Conservation (phyloP, 2,113 vertebrate species). For the Serilophus lunatus region DNA sequence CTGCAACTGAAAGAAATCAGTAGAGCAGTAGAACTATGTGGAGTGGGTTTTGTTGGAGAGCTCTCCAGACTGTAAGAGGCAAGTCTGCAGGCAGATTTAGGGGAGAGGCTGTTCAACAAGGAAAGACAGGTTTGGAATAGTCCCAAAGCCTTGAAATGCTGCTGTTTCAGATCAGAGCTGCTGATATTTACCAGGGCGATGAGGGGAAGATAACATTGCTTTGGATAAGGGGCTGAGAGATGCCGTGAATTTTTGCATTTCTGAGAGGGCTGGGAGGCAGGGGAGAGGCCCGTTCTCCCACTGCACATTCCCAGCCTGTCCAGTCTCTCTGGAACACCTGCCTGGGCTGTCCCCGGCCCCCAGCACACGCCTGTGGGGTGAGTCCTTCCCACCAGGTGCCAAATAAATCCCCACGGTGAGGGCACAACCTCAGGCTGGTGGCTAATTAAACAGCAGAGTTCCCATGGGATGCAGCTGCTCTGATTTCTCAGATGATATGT, state of each 20-base stretch:
- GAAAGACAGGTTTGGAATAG: background rate
- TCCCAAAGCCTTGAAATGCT: background rate
- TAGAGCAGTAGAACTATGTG: background rate
- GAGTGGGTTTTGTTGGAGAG: background rate
- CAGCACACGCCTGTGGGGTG: background rate
- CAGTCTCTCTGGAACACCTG: background rate
- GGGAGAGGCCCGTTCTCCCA: background rate
- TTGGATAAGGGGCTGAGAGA: background rate
- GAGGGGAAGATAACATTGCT: background rate
- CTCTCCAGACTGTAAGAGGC: background rate
- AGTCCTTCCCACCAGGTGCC: background rate
- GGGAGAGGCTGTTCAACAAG: background rate
- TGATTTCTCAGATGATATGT: background rate
- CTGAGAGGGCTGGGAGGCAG: background rate
- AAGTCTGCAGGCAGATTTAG: background rate
- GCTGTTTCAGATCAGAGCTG: background rate
- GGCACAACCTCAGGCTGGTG: background rate
- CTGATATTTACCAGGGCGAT: background rate
- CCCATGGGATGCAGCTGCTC: background rate
- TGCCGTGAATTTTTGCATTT: background rate
- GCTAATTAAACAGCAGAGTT: constrained; percentile 2
- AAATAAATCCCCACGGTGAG: background rate
- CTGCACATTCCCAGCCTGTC: background rate
- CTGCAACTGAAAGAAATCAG: background rate
- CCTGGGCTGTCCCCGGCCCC: background rate